phyloP scores from a whole-genome alignment of 2,113 vertebrate species.

The Bambusicola thoracicus region DNA sequence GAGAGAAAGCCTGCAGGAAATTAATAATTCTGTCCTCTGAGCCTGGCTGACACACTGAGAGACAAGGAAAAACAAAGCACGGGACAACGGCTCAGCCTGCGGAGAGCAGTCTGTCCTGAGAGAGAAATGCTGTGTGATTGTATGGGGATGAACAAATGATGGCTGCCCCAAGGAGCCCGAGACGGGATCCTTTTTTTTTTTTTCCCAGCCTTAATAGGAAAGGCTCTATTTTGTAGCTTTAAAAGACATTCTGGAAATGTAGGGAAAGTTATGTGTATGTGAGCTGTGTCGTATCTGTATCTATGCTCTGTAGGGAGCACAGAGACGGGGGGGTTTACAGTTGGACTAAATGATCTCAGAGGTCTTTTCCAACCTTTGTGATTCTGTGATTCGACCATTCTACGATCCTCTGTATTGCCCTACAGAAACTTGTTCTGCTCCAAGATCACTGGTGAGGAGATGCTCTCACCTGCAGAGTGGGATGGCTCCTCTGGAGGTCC shows the following conservation, averaged over 20 bases:
- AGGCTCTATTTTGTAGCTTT: background rate
- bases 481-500: background rate
- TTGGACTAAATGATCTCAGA: background rate
- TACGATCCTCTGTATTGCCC: background rate
- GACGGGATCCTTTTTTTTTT: background rate
- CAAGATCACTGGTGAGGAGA: background rate
- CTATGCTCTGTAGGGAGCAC: background rate
- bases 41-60: background rate
- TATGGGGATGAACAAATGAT: background rate
- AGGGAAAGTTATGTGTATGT: too few relatives aligned
- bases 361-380: background rate
- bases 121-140: background rate
- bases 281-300: background rate
- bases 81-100: background rate
- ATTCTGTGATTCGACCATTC: too few relatives aligned
- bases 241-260: background rate
- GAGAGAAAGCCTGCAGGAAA: slow-evolving; percentile 17
- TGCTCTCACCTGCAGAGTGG: background rate
- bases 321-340: background rate
- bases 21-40: slow-evolving; percentile 8
- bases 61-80: background rate
- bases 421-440: background rate
- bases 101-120: background rate
- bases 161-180: background rate
- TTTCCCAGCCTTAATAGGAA: background rate